Base-by-base conservation (phyloP, 2,888 invertebrate genomes). In the Antheraea yamamai region DNA sequence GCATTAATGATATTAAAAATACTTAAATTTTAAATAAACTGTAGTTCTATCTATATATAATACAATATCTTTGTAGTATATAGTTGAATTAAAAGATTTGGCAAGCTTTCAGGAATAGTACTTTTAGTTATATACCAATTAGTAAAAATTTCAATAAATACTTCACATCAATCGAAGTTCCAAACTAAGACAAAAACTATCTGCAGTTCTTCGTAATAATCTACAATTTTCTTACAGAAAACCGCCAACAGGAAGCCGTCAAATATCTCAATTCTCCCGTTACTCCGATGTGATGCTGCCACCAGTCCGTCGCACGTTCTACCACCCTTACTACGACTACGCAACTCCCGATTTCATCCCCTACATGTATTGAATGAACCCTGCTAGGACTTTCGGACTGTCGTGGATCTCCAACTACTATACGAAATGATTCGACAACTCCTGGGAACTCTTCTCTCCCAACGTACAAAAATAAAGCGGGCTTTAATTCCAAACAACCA, bases 221-320 rank as follows among this genome's bases (percentile, higher is more conserved):
- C 52, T 58, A 51, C 51, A 75, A 61, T 61, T 75, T 76, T 75
- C 74, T 86, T 85, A 14, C 89, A 93, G 94, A 87, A 94, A 94
- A 82, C 94, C 93, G 0, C 89, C 88, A 74, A 84, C 89, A 4
- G 93, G 92, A 68, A 93, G 93, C 78, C 94, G 94, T 74, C 94
- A 93, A 78, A 87, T 92, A 75, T 92, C 92, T 2, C 94, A 95
- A 81, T 95, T 95, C 90, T 92, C 92, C 1, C 94, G 94, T 82
- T 95, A 95, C 89, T 93, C 95, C 10, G 95, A 94, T 84, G 89
- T 89, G 77, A 92, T 94, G 91, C 82, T 92, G 78, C 94, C 93
- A 0, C 93, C 93, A 0, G 83, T 80, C 0, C 94, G 94, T 77
- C 94, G 94, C 82, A 85, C 88, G 71, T 84, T 85, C 83, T 90